Evolutionary conservation across 2,888 invertebrate species (phyloP).

Genomic region (Diarsia rubi): DNA sequence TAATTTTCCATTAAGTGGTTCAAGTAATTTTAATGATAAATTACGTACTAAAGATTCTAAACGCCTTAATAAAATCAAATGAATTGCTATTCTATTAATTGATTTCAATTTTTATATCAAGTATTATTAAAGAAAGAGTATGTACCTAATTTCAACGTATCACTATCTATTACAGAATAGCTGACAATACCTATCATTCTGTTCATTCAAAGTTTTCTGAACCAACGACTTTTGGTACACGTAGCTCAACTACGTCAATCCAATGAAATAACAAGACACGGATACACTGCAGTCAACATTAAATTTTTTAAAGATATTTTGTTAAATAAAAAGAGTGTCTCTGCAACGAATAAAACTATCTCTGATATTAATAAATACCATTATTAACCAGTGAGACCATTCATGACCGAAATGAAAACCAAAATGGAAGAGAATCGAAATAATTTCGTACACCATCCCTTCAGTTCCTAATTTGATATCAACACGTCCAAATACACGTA

Average conservation of each 20-base stretch:
- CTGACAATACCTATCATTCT: slow-evolving; percentile 26
- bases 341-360: too few relatives aligned
- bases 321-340: too few relatives aligned
- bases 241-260: slow-evolving; percentile 1
- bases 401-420: neutral
- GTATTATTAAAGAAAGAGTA: neutral
- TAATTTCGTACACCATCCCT: neutral
- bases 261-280: too few relatives aligned
- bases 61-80: slow-evolving; percentile 27
- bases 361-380: too few relatives aligned
- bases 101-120: slow-evolving; percentile 24
- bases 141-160: neutral
- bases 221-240: slow-evolving; percentile 1
- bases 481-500: neutral
- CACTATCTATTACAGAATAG: slow-evolving; percentile 10
- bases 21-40: neutral
- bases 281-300: too few relatives aligned
- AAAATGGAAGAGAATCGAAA: neutral
- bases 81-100: slow-evolving; percentile 24
- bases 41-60: neutral
- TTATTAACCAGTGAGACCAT: neutral
- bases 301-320: too few relatives aligned
- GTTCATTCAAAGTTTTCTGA: slow-evolving; percentile 52
- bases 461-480: neutral
- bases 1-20: slow-evolving; percentile 7